These are phyloP conservation scores for Phrynocephalus guinanensis DNA, from an alignment of 2,797 vertebrate genomes.

Conservation along the genomic window DNA sequence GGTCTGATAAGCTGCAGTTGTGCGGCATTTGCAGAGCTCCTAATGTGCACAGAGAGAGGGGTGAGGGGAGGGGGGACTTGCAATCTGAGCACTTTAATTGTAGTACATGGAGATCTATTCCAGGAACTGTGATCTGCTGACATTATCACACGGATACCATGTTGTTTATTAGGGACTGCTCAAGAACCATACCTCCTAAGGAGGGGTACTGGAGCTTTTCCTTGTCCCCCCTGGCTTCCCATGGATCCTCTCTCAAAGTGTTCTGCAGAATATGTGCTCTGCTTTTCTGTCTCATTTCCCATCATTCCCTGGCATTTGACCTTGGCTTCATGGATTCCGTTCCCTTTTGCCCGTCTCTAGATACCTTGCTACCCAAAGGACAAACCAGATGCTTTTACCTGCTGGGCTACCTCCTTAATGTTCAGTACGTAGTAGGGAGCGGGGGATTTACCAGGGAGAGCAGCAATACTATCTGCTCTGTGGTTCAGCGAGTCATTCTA, in stretches of 20 bases:
- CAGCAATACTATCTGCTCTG: too few species aligned
- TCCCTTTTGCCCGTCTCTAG: neutral
- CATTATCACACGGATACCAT: constrained; percentile 35
- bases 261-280: neutral
- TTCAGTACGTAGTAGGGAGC: too few species aligned
- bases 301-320: neutral
- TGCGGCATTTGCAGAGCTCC: neutral
- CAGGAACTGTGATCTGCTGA: neutral
- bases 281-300: neutral
- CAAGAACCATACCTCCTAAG: neutral
- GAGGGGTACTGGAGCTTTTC: constrained; percentile 8
- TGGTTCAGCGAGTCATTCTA: too few species aligned
- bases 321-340: neutral
- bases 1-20: neutral
- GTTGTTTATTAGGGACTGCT: constrained; percentile 23
- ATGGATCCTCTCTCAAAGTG: neutral
- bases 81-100: constrained; percentile 41
- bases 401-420: too few species aligned
- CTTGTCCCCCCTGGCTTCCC: neutral
- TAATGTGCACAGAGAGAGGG: constrained; percentile 3
- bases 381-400: neutral
- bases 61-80: constrained; percentile 6
- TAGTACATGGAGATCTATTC: neutral
- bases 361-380: neutral
- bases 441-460: too few species aligned